A percentile compares a stretch with the other conserved stretches of the same genome.
phyloP scores from a whole-genome alignment of 2,113 vertebrate species.

The Xenopus tropicalis region DNA sequence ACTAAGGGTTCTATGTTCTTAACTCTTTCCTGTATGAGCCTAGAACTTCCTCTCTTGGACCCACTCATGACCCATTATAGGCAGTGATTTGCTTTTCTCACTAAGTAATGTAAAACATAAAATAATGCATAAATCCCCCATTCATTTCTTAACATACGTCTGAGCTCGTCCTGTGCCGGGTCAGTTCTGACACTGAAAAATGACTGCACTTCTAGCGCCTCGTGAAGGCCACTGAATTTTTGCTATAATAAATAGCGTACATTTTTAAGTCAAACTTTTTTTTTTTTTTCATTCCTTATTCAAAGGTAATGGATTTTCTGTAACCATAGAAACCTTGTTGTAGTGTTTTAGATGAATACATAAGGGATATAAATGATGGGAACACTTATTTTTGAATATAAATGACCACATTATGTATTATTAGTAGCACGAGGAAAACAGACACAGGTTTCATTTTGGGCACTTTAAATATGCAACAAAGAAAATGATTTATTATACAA shows the following conservation, averaged over 20 bases:
- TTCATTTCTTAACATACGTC: slow-evolving; percentile 65
- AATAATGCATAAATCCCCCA: slow-evolving; percentile 72
- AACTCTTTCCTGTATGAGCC: too few species aligned
- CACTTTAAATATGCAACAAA: slow-evolving; percentile 35
- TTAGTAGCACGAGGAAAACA: slow-evolving; percentile 80
- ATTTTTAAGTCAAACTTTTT: slow-evolving; percentile 83
- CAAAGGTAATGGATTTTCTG: slow-evolving; percentile 82
- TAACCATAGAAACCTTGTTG: slow-evolving; percentile 80
- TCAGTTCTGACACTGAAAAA: slow-evolving; percentile 81
- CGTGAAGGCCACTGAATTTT: slow-evolving; percentile 77
- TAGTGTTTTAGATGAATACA: slow-evolving; percentile 77
- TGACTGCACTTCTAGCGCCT: slow-evolving; percentile 75
- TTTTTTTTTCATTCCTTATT: slow-evolving; percentile 76
- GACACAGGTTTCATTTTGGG: slow-evolving; percentile 71
- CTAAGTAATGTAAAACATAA: slow-evolving; percentile 64
- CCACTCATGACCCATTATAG: background rate
- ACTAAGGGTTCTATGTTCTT: too few species aligned
- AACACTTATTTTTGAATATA: slow-evolving; percentile 78
- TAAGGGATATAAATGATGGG: slow-evolving; percentile 75
- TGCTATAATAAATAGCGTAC: slow-evolving; percentile 77
- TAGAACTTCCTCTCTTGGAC: background rate
- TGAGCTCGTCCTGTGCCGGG: slow-evolving; percentile 67
- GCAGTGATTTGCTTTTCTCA: slow-evolving; percentile 35
- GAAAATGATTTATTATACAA: slow-evolving; percentile 1
- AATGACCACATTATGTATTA: slow-evolving; percentile 80